Evolutionary conservation across 2,113 vertebrate species (phyloP).

Genomic region (Cacatua alba): DNA sequence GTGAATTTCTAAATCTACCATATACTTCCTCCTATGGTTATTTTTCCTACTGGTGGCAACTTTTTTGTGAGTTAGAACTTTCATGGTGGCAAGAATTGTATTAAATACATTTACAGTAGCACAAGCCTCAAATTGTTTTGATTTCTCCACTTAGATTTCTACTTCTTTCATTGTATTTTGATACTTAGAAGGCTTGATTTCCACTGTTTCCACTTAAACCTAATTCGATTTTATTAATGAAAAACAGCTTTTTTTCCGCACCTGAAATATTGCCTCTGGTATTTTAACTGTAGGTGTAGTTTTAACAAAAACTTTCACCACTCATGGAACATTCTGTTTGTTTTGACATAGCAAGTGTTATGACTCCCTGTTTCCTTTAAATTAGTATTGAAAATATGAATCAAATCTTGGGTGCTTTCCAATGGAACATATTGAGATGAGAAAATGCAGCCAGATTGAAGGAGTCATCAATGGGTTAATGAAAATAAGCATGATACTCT

Average conservation of each 20-base stretch:
- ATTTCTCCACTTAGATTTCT: not conserved
- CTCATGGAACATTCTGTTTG: not conserved
- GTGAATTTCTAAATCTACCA: not conserved
- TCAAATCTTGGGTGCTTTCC: not conserved
- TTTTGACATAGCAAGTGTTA: not conserved
- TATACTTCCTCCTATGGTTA: not conserved
- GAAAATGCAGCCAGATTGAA: not conserved
- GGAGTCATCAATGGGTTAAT: not conserved
- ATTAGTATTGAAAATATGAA: not conserved
- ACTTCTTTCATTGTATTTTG: not conserved
- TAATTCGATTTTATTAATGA: not conserved
- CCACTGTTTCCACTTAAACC: not conserved
- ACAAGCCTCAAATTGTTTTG: not conserved
- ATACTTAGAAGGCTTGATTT: not conserved
- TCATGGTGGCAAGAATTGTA: not conserved
- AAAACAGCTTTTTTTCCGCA: not conserved
- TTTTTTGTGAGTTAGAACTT: not conserved
- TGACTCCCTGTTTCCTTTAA: not conserved
- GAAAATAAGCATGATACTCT: not conserved
- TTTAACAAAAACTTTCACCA: not conserved
- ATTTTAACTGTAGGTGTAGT: not conserved
- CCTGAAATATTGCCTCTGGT: not conserved
- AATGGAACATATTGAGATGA: not conserved
- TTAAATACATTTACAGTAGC: not conserved
- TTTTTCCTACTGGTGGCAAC: not conserved